Base-by-base conservation (phyloP, 2,888 invertebrate species). In the Agriopis aurantiaria region DNA sequence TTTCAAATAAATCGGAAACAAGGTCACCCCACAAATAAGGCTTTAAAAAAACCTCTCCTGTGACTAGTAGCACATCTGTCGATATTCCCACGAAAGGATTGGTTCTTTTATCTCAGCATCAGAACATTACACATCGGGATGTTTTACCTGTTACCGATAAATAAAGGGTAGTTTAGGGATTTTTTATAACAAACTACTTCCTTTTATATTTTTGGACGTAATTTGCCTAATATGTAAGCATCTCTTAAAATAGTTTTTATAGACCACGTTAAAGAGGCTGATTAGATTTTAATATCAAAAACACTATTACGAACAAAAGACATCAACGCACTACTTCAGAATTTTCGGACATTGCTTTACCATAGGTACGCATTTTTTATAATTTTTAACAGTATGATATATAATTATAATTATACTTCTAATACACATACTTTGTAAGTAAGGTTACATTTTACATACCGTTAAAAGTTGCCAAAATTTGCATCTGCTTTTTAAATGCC, bases 71-170 rank as follows among this genome's bases (percentile, higher is more conserved):
- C 81, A 79, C 93, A 93, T 93, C 93, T 93, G 93, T 85, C 85
- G 85, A 65, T 77, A 83, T 93, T 93, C 93, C 90, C 93, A 93
- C 93, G 92, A 92, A 92, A 93, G 93, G 93, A 90, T 93, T 93
- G 90, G 79, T 75, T 74, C 73, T 70, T 73, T 74, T 69, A 70
- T 76, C 70, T 73, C 69, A 63, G 51, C 63, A 69, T 72, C 62
- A 45, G 53, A 45, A 52, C n/a, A n/a, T n/a, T n/a, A 23, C 45
- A 17, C 43, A 43, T 52, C 70, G 71, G 65, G 73, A 68, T 75
- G 63, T 69, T 72, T 60, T 80, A 80, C 81, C 81, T 80, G 79
- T 73, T 67, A 62, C 52, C 12, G 33, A 69, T 65, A 60, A 65
- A 65, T 33, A 51, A 55, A 52, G 63, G 67, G 23, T 62, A 8